A percentile compares a stretch with the other conserved stretches of the same genome.
Evolutionary conservation across 2,888 invertebrate species (phyloP).

Genomic region (Eupithecia vulgata): DNA sequence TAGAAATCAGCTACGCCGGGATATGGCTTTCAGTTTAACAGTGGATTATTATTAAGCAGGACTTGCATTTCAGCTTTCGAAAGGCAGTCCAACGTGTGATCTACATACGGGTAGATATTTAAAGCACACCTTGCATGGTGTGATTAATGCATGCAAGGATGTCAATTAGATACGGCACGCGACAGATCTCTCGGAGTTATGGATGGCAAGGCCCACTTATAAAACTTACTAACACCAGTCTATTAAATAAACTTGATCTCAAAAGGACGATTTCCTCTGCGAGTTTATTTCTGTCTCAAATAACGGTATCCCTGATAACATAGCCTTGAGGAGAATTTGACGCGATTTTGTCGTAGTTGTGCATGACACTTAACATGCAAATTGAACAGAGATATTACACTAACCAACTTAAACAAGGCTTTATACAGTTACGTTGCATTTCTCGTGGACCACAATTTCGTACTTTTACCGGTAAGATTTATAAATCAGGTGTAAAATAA

Average conservation of each 20-base stretch:
- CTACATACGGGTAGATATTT: constrained; percentile 55
- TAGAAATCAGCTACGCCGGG: constrained; percentile 65
- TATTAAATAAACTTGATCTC: constrained; percentile 54
- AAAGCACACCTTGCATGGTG: constrained; percentile 52
- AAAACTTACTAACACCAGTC: constrained; percentile 36
- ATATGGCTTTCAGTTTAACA: constrained; percentile 68
- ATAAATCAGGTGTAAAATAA: constrained; percentile 40
- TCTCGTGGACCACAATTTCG: constrained; percentile 27
- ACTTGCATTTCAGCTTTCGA: constrained; percentile 68
- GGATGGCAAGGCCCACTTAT: constrained; percentile 55
- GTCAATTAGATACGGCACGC: constrained; percentile 75
- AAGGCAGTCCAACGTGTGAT: constrained; percentile 60
- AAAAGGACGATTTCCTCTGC: constrained; percentile 61
- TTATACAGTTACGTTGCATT: not conserved
- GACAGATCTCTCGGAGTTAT: constrained; percentile 49
- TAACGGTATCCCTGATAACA: constrained; percentile 69
- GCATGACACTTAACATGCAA: constrained; percentile 37
- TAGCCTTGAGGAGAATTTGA: constrained; percentile 63
- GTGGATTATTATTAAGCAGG: constrained; percentile 69
- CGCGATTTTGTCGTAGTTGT: constrained; percentile 62
- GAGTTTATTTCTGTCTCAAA: constrained; percentile 49
- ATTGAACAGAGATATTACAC: not conserved
- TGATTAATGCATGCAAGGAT: constrained; percentile 73
- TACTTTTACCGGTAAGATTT: constrained; percentile 36
- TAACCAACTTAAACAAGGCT: too few species aligned